A percentile compares a stretch with the other conserved stretches of the same genome.
phyloP scores from a whole-genome alignment of 2,888 invertebrate genomes.

The Suillia variegata region DNA sequence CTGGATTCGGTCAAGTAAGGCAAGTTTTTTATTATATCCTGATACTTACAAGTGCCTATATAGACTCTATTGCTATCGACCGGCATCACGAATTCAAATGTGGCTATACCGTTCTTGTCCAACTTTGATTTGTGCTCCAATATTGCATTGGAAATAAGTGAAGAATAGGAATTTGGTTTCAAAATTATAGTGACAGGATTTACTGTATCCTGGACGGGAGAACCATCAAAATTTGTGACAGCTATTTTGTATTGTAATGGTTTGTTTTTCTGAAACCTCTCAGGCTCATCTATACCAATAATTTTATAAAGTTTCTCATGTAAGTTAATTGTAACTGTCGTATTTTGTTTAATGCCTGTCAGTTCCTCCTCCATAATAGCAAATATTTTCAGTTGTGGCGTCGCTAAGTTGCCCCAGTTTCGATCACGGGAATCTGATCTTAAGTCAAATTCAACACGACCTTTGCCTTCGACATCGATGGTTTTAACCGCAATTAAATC shows the following conservation, averaged over 20 bases:
- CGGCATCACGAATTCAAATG: slow-evolving; percentile 58
- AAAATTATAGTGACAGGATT: not conserved
- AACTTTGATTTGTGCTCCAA: slow-evolving; percentile 48
- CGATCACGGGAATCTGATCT: too few relatives aligned
- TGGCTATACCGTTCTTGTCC: slow-evolving; percentile 69
- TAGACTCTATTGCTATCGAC: not conserved
- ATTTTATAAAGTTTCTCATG: slow-evolving; percentile 77
- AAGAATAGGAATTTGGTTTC: not conserved
- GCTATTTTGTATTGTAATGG: slow-evolving; percentile 80
- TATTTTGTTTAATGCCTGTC: slow-evolving; percentile 79
- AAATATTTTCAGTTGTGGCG: slow-evolving; percentile 64
- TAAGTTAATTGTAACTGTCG: slow-evolving; percentile 73
- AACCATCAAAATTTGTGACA: slow-evolving; percentile 72
- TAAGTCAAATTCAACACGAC: slow-evolving; percentile 77
- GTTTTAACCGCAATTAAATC: slow-evolving; percentile 76
- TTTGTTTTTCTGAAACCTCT: slow-evolving; percentile 86
- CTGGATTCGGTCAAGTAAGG: too few relatives aligned
- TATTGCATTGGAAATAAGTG: slow-evolving; percentile 27
- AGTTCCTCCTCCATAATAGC: slow-evolving; percentile 89
- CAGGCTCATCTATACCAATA: slow-evolving; percentile 78
- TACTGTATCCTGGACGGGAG: slow-evolving; percentile 62
- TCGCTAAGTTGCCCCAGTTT: too few relatives aligned
- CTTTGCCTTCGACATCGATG: slow-evolving; percentile 66
- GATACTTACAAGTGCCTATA: too few relatives aligned
- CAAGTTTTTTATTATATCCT: too few relatives aligned